A percentile compares a stretch with the other conserved stretches of the same genome.
phyloP scores from a whole-genome alignment of 2,113 vertebrate species.

The Tachycineta bicolor region DNA sequence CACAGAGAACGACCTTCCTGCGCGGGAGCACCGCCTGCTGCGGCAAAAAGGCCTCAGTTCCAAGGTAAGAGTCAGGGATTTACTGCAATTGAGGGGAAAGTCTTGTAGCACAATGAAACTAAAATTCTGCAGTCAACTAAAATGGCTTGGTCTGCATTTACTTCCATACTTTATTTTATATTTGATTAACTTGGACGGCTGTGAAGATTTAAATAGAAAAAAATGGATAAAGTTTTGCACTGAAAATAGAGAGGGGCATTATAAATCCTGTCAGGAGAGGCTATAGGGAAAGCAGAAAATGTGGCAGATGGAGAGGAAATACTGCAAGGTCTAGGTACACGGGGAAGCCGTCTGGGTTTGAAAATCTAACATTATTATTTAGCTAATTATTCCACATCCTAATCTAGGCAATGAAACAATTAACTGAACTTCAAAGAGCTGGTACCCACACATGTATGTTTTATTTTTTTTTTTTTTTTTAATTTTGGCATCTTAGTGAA shows the following conservation, averaged over 20 bases:
- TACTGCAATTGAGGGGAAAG: not conserved
- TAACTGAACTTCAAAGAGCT: slow-evolving; percentile 6
- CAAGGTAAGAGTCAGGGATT: not conserved
- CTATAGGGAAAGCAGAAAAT: not conserved
- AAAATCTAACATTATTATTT: not conserved
- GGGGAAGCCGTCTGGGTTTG: not conserved
- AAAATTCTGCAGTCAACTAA: not conserved
- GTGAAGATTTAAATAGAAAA: not conserved
- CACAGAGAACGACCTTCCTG: not conserved
- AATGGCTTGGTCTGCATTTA: not conserved
- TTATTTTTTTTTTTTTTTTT: not conserved
- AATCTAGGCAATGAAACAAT: slow-evolving; percentile 17
- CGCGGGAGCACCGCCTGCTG: not conserved
- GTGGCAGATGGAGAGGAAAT: not conserved
- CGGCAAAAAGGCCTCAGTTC: not conserved
- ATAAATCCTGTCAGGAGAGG: not conserved
- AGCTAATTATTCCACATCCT: not conserved
- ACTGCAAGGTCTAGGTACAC: not conserved
- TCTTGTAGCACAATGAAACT: not conserved
- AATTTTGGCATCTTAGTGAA: not conserved
- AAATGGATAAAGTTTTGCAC: not conserved
- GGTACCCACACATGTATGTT: not conserved
- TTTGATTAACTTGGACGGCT: not conserved
- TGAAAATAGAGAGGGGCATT: not conserved
- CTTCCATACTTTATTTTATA: not conserved